Evolutionary conservation across 2,113 vertebrate genomes (phyloP), one percentile per base, ranked within the genome.

Genomic region (Rattus rattus): DNA sequence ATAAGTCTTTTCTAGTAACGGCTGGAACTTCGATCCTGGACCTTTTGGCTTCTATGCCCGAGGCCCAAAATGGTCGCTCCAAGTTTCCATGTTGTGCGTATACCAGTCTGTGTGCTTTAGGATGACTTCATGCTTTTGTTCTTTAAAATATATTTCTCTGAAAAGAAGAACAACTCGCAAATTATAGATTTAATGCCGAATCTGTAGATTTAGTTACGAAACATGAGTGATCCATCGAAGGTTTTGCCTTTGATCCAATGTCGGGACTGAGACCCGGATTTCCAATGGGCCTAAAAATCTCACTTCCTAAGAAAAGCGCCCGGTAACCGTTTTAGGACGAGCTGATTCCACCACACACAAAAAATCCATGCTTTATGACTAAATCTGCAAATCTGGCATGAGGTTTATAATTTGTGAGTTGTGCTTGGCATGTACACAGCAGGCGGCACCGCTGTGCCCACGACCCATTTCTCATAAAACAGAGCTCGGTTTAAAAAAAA

Each of bases 201-300:
- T 85, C 91, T 94, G 65, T 54, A 96, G 10, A 73, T 90, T 91
- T 89, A n/a, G n/a, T 84, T 97, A 91, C 30, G 95, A 97, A 13
- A 84, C 79, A 94, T 94, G n/a, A 88, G 59, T 77, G 90, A 94
- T 96, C 96, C 49, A 98, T 80, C 85, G 92, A 95, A 98, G 88
- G 94, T 67, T 90, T 89, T 92, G 91, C 91, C 92, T 96, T 92
- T 95, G 94, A 97, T 93, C 84, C 79, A n/a, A 92, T 97, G 80
- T 7, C 94, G 96, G 77, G 52, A 90, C 75, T 94, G 97, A 85
- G 94, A 97, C 90, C 97, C 97, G 94, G 94, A 96, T 96, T 97
- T 97, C 59, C 49, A 49, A 24, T 97, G 80, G 24, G 94, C 0
- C n/a, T 90, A 81, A 98, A 89, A 98, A 49, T 86, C 89, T 95